Base-by-base conservation (phyloP, 2,113 vertebrate genomes). In the Melanerpes aurifrons region DNA sequence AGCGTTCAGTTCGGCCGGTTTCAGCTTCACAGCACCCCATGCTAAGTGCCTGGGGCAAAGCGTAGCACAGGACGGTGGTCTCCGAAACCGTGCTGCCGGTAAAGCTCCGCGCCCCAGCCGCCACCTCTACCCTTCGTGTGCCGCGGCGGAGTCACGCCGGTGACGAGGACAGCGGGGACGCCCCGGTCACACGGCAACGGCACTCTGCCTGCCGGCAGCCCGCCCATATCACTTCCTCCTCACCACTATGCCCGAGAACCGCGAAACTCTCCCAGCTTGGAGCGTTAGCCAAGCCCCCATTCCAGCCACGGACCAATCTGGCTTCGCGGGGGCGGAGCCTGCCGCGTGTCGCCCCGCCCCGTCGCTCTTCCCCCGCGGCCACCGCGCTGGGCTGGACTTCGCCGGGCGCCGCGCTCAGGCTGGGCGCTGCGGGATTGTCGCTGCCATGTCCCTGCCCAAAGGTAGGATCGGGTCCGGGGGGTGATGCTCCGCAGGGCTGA, bases 371-470 rank as follows among this genome's bases (percentile, higher is more conserved):
- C 54, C 32, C n/a, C 54, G 31, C 53, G 78, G 31, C 21, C 64
- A 75, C 74, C 26, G 86, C 37, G 29, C 45, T 35, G 61, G 53
- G 64, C 22, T 20, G 35, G 24, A 59, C 21, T 58, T 37, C n/a
- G 22, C 47, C 35, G 37, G 47, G 24, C 50, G 40, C 40, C 72
- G 69, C 53, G 45, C 57, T 18, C 21, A 15, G 71, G 26, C 73
- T 24, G 81, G 10, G 68, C 29, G 57, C 68, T 3, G 40, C 40
- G 54, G 81, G 79, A 74, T 54, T 67, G 64, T 29, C 50, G 64
- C 12, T 40, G 62, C 56, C 78, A 95, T 96, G 95, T 96, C 95
- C 11, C 53, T 92, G 21, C 95, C 93, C 20, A 93, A 66, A 94
- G 92, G 81, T 82, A 84, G 12, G 85, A 4, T 4, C 26, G 37